Evolutionary conservation across 1,140 invertebrate genomes (phyloP).

Genomic region (Asobara japonica): DNA sequence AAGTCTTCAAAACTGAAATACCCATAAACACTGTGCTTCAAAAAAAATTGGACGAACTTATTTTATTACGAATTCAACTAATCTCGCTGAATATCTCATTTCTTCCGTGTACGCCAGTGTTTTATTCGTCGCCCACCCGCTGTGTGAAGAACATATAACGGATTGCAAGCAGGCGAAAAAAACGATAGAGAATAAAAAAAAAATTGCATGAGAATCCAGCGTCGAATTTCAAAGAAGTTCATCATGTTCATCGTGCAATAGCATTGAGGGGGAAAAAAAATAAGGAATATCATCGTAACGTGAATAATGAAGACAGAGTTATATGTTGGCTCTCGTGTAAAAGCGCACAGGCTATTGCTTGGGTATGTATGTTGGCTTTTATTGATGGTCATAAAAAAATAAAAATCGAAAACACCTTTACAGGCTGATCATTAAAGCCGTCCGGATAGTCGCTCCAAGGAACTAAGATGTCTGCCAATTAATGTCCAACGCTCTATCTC

Average conservation of each 20-base stretch:
- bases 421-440: slow-evolving; percentile 10
- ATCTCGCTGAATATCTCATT: background rate
- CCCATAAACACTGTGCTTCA: background rate
- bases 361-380: slow-evolving; percentile 6
- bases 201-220: slow-evolving; percentile 1
- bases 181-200: slow-evolving; percentile 5
- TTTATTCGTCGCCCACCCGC: background rate
- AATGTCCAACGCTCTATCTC: background rate
- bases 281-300: background rate
- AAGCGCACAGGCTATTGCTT: background rate
- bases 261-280: background rate
- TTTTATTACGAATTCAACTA: background rate
- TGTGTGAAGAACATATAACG: background rate
- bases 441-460: background rate
- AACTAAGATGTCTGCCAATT: slow-evolving; percentile 15
- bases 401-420: slow-evolving; percentile 12
- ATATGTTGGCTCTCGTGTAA: background rate
- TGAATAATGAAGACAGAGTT: background rate
- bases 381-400: slow-evolving; percentile 9
- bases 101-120: background rate
- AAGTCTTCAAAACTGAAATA: background rate
- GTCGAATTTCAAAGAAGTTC: slow-evolving; percentile 9
- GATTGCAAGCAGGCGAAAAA: background rate
- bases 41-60: background rate
- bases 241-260: background rate